phyloP scores from a whole-genome alignment of 2,888 invertebrate genomes.

The Daptonema setosum region DNA sequence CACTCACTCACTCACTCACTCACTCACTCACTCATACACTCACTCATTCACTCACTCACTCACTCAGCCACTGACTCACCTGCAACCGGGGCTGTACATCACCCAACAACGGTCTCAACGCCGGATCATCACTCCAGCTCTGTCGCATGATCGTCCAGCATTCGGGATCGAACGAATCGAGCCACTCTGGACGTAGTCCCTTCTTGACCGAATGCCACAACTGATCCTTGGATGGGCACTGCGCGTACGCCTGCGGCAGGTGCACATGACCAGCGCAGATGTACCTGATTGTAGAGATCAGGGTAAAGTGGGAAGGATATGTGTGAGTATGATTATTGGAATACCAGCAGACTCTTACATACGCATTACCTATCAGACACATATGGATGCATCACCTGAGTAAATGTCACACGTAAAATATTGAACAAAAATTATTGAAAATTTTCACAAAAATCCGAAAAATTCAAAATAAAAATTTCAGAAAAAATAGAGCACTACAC shows the following conservation, averaged over 20 bases:
- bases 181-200: conserved; percentile 58
- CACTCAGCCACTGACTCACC: too few species aligned
- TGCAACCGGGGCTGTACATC: conserved; percentile 49
- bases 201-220: conserved; percentile 58
- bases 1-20: too few species aligned
- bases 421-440: too few species aligned
- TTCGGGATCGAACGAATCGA: conserved; percentile 49
- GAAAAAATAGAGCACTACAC: too few species aligned
- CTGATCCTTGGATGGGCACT: conserved; percentile 62
- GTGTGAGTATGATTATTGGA: not conserved
- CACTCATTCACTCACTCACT: too few species aligned
- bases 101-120: conserved; percentile 51
- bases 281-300: conserved; percentile 38
- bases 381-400: too few species aligned
- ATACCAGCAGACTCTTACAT: too few species aligned
- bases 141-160: conserved; percentile 64
- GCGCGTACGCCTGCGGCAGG: conserved; percentile 55
- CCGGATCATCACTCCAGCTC: conserved; percentile 58
- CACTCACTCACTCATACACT: too few species aligned
- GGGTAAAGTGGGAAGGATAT: not conserved
- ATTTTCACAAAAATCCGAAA: too few species aligned
- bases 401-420: too few species aligned
- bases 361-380: too few species aligned
- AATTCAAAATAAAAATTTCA: too few species aligned
- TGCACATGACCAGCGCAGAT: conserved; percentile 59